Percentiles rank a stretch among this genome's conserved stretches.
phyloP scores from a whole-genome alignment of 2,888 invertebrate species.

The Clepsis dumicolana region DNA sequence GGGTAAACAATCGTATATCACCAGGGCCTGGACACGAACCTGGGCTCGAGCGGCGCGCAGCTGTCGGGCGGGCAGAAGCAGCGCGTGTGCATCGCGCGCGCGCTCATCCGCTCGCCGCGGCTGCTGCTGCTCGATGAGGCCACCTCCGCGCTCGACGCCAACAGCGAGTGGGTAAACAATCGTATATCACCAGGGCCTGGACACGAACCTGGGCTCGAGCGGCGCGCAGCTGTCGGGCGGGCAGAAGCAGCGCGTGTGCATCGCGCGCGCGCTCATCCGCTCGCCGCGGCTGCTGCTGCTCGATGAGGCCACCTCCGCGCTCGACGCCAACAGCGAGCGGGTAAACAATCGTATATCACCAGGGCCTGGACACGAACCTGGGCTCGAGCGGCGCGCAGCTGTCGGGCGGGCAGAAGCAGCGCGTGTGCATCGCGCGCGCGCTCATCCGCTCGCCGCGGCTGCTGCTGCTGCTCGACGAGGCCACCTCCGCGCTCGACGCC shows the following conservation, averaged over 20 bases:
- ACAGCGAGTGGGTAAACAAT: too few relatives aligned
- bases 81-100: too few relatives aligned
- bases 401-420: slow-evolving; percentile 91
- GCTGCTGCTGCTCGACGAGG: slow-evolving; percentile 89
- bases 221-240: slow-evolving; percentile 93
- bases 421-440: slow-evolving; percentile 91
- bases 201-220: slow-evolving; percentile 89
- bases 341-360: slow-evolving; percentile 61
- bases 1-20: slow-evolving; percentile 61
- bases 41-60: neutral
- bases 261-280: slow-evolving; percentile 89
- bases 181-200: slow-evolving; percentile 86
- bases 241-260: slow-evolving; percentile 94
- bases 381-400: slow-evolving; percentile 90
- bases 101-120: too few relatives aligned
- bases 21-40: neutral
- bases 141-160: too few relatives aligned
- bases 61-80: slow-evolving; percentile 86
- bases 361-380: slow-evolving; percentile 90
- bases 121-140: too few relatives aligned
- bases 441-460: slow-evolving; percentile 88
- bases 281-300: slow-evolving; percentile 88
- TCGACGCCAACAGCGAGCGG: slow-evolving; percentile 90
- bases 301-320: slow-evolving; percentile 90
- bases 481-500: slow-evolving; percentile 89